Base-by-base conservation (phyloP, 2,113 vertebrate genomes). In the Odobenus rosmarus region DNA sequence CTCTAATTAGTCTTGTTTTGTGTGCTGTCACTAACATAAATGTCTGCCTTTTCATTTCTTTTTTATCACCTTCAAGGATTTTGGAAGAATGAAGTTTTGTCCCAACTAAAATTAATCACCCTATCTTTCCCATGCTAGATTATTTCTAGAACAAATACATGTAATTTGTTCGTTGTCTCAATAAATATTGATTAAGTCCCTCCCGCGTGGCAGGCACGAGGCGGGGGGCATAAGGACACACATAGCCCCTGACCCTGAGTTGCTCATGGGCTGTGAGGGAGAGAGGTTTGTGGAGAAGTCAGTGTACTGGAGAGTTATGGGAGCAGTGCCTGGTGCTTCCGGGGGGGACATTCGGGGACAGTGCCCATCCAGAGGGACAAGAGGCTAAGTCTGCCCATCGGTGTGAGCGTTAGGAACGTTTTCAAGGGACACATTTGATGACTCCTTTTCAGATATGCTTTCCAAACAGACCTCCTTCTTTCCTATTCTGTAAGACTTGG, bases 41-140 rank as follows among this genome's bases (percentile, higher is more conserved):
- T 90, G 42, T 64, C 94, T 90, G 81, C 64, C 36, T 87, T 74
- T 87, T 59, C 76, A 21, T 92, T 89, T 96, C 42, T 36, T 69
- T 94, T 96, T 93, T 77, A 93, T 97, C 97, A 92, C 86, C 77
- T 82, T 93, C 82, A 97, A 92, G 82, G 79, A 92, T 69, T 86
- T 88, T 21, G 86, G n/a, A 67, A 96, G 86, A 97, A 96, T 46
- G 13, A 85, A 31, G 1, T 94, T 88, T 95, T 94, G 80, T 83
- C 53, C 92, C 39, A 88, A 53, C 87, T 31, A 92, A 87, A 93
- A 59, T 84, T 4, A 84, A 87, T 53, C 33, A 15, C 49, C 74
- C 12, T 69, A 5, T 81, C 77, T 91, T 93, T 64, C 84, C 64
- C 57, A n/a, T 31, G 51, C 69, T 57, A 69, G 33, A 84, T 80